Conservation (phyloP, 2,113 vertebrate genomes). For the rabbit (Oryctolagus cuniculus) region mOryCun1.1 NC_091433.1:105402001-105402500, state of each 20-base stretch:
- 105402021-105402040: fast-evolving
- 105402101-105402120: neutral
- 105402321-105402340: neutral
- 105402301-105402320: too few species aligned
- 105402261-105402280: neutral
- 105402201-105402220: neutral
- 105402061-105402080: neutral
- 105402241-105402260: neutral
- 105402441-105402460: too few species aligned
- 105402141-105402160: neutral
- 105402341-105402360: neutral
- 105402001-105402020: too few species aligned
- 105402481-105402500: neutral
- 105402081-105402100: neutral
- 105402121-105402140: neutral
- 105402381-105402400: neutral
- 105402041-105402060: neutral
- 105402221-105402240: neutral
- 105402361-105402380: neutral
- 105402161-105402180: neutral
- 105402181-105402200: neutral
- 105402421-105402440: fast-evolving
- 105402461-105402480: neutral
- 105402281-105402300: neutral
- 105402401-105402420: neutral